Percentiles rank a stretch among this genome's conserved stretches.
Evolutionary conservation across 1,140 invertebrate genomes (phyloP).

Genomic region (Drosophila bocki): DNA sequence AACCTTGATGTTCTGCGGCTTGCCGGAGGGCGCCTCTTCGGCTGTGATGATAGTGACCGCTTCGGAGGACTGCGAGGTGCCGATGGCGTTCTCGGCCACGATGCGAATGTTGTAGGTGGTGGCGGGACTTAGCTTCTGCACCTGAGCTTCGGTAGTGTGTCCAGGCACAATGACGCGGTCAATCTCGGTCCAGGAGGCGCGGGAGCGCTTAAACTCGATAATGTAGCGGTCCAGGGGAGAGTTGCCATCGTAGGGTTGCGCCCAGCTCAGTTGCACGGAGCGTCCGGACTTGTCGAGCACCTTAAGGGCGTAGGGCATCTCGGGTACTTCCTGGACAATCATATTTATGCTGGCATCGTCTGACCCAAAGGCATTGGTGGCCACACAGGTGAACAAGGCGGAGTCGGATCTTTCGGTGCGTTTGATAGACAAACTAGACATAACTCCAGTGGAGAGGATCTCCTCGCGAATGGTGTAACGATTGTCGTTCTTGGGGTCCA

Average conservation of each 20-base stretch:
- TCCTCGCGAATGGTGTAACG: constrained; percentile 97
- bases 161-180: constrained; percentile 94
- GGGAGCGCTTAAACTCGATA: constrained; percentile 96
- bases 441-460: constrained; percentile 93
- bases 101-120: constrained; percentile 97
- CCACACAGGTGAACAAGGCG: constrained; percentile 96
- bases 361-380: constrained; percentile 97
- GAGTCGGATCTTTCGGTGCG: constrained; percentile 95
- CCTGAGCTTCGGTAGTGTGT: constrained; percentile 93
- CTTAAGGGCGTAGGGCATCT: constrained; percentile 95
- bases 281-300: constrained; percentile 96
- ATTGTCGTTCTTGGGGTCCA: constrained; percentile 94
- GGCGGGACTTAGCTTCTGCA: constrained; percentile 95
- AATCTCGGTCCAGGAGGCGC: constrained; percentile 94
- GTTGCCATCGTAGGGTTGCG: constrained; percentile 97
- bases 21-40: constrained; percentile 96
- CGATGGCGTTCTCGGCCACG: constrained; percentile 97
- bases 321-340: constrained; percentile 98
- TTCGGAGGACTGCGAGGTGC: constrained; percentile 95
- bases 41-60: constrained; percentile 97
- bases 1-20: constrained; percentile 93
- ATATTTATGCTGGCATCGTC: constrained; percentile 98
- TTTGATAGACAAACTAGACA: constrained; percentile 95
- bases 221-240: constrained; percentile 96
- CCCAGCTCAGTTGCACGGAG: constrained; percentile 96